phyloP scores from a whole-genome alignment of 2,797 vertebrate genomes.

The Fistularia commersonii region DNA sequence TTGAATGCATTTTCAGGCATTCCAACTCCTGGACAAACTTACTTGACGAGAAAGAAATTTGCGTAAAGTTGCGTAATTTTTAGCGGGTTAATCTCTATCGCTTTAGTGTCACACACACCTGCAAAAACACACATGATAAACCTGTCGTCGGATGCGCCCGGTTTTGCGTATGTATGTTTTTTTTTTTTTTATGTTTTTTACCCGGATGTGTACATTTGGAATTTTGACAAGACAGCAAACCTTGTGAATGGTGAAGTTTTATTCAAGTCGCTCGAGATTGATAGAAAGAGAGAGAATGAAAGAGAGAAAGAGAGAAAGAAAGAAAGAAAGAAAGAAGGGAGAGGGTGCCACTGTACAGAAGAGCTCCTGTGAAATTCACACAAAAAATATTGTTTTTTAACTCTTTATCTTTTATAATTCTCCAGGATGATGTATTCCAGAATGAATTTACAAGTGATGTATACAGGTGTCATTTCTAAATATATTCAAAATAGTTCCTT shows the following conservation, averaged over 20 bases:
- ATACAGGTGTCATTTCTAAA: conserved; percentile 79
- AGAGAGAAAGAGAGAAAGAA: conserved; percentile 43
- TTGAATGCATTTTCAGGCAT: too few relatives aligned
- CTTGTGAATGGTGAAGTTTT: conserved; percentile 79
- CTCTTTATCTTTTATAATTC: conserved; percentile 78
- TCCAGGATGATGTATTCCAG: conserved; percentile 76
- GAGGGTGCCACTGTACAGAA: conserved; percentile 78
- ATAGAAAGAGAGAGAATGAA: conserved; percentile 47
- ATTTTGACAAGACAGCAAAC: conserved; percentile 68
- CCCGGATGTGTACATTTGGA: conserved; percentile 28
- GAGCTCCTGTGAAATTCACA: conserved; percentile 80
- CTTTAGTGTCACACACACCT: too few relatives aligned
- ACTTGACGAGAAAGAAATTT: neutral
- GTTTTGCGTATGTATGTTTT: too few relatives aligned
- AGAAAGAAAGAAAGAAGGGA: conserved; percentile 57
- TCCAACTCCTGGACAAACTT: too few relatives aligned
- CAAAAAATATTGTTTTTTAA: conserved; percentile 82
- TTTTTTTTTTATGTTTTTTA: neutral
- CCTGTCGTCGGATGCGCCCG: too few relatives aligned
- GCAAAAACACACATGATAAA: too few relatives aligned
- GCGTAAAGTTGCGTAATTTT: neutral
- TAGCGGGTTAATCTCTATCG: too few relatives aligned
- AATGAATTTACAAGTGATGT: conserved; percentile 84
- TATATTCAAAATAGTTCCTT: conserved; percentile 84
- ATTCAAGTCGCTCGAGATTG: conserved; percentile 76